Conservation (phyloP, 2,113 vertebrate genomes). For the Seriola aureovittata region DNA sequence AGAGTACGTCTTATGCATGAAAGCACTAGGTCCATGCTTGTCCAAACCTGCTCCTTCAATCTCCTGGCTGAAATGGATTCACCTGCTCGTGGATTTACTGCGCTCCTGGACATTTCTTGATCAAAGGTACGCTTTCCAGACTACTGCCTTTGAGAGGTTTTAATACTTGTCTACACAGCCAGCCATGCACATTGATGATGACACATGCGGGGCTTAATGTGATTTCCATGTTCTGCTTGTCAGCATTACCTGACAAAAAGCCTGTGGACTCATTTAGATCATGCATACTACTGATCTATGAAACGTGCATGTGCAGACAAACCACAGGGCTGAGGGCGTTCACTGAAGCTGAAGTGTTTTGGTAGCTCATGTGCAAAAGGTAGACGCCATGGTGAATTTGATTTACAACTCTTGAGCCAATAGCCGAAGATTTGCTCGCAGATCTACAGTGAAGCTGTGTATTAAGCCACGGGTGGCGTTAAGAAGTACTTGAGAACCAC, state of each 20-base stretch:
- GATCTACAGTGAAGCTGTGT: background rate
- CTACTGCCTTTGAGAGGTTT: conserved; percentile 25
- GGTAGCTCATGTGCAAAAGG: conserved; percentile 32
- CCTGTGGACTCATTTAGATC: conserved; percentile 59
- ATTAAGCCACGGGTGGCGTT: background rate
- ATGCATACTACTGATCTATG: conserved; percentile 33
- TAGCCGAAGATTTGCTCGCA: conserved; percentile 9
- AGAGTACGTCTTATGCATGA: background rate
- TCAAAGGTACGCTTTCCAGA: conserved; percentile 49
- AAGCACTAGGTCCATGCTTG: conserved; percentile 5
- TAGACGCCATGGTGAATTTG: conserved; percentile 23
- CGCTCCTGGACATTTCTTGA: conserved; percentile 45
- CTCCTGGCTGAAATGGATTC: conserved; percentile 30
- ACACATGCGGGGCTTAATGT: conserved; percentile 68
- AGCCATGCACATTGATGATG: conserved; percentile 33
- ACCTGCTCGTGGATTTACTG: conserved; percentile 39
- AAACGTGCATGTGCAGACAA: conserved; percentile 2
- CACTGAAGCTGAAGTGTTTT: conserved; percentile 15
- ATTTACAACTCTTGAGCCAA: conserved; percentile 33
- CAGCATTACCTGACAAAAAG: conserved; percentile 56
- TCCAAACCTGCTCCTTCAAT: conserved; percentile 17
- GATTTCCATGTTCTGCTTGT: conserved; percentile 74
- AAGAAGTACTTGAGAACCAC: background rate
- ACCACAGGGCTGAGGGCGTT: conserved; percentile 10
- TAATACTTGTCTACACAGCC: conserved; percentile 44